These are phyloP conservation scores for Catalaphyllia jardinei DNA, from an alignment of 64 coral and sea anemone species.

Conservation along the genomic window DNA sequence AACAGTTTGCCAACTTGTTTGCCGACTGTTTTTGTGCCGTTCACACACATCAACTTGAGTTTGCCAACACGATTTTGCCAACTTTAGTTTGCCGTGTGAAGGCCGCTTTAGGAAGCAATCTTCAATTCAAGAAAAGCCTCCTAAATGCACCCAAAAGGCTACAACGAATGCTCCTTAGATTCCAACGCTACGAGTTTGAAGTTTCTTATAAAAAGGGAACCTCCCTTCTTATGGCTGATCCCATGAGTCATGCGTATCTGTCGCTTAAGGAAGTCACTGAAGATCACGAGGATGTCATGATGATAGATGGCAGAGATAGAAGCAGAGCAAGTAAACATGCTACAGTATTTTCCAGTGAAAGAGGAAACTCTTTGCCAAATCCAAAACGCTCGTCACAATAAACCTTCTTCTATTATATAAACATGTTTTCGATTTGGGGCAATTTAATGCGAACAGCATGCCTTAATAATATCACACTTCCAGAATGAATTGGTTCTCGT, in stretches of 20 bases:
- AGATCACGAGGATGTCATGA: neutral
- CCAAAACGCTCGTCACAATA: no score
- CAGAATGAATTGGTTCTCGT: no score
- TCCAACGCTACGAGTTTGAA: conserved; percentile 39
- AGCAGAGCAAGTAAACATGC: conserved; percentile 27
- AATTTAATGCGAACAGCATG: no score
- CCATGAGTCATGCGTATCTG: conserved; percentile 17
- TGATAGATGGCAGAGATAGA: conserved; percentile 40
- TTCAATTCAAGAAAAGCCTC: conserved; percentile 55
- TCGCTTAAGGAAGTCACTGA: neutral
- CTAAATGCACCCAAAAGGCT: conserved; percentile 47
- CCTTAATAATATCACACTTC: no score
- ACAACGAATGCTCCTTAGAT: conserved; percentile 41
- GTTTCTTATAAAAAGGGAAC: conserved; percentile 55
- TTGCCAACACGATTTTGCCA: no score
- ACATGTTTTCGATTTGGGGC: no score
- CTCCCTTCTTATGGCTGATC: conserved; percentile 34
- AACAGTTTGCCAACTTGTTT: no score
- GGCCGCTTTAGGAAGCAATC: conserved; percentile 40
- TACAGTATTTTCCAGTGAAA: conserved; percentile 62
- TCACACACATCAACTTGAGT: no score
- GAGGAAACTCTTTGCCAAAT: conserved; percentile 36
- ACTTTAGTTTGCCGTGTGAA: no score
- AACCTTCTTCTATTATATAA: no score
- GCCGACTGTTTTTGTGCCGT: no score